A percentile compares a stretch with the other conserved stretches of the same genome.
phyloP scores from a whole-genome alignment of 2,113 vertebrate genomes.

The Eolophus roseicapilla region DNA sequence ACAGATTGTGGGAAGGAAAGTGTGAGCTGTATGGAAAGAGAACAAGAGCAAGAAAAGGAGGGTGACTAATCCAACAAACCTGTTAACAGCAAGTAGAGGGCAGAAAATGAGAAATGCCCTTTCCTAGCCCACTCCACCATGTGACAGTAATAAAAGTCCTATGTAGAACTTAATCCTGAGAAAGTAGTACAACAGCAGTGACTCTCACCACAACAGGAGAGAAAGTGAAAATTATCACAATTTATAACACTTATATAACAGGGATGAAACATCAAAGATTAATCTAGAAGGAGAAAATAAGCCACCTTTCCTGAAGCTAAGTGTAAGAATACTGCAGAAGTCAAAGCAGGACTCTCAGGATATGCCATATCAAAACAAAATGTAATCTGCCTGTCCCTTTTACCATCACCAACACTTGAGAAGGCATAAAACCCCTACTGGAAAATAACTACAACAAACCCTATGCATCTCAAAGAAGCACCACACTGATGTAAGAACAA shows the following conservation, averaged over 20 bases:
- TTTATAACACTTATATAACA: neutral
- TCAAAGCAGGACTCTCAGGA: neutral
- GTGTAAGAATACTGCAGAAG: neutral
- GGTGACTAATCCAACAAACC: neutral
- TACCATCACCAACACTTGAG: neutral
- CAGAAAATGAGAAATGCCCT: neutral
- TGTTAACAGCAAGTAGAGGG: neutral
- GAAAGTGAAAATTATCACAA: neutral
- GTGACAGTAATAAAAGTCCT: neutral
- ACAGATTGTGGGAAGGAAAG: conserved; percentile 59
- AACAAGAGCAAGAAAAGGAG: neutral
- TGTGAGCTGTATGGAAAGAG: conserved; percentile 26
- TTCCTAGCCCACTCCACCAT: neutral
- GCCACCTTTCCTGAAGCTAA: neutral
- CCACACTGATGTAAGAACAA: neutral
- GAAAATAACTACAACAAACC: neutral
- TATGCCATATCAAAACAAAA: neutral
- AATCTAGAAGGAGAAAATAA: neutral
- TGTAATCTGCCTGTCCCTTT: neutral
- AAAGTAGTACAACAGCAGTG: neutral
- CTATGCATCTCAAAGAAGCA: neutral
- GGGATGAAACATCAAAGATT: neutral
- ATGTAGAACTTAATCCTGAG: neutral
- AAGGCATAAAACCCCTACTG: accelerated
- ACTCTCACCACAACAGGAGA: neutral